A percentile compares a stretch with the other conserved stretches of the same genome.
Evolutionary conservation across 1,140 invertebrate species (phyloP).

Genomic region (Babylonia areolata): DNA sequence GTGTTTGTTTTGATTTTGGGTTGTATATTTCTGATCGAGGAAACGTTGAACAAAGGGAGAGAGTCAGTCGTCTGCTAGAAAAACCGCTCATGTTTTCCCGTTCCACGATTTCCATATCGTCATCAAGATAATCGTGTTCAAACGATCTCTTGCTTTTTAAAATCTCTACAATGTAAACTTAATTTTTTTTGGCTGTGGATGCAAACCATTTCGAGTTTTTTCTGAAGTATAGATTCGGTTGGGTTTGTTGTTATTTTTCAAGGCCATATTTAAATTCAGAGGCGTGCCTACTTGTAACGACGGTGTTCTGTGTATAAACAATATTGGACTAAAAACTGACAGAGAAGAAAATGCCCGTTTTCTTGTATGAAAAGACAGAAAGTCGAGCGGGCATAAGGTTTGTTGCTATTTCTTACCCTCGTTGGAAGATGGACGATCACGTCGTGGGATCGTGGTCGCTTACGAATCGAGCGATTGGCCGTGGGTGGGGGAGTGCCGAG

Average conservation of each 20-base stretch:
- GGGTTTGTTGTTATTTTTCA: constrained; percentile 11
- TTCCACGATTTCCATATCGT: too few species aligned
- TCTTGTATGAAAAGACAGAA: neutral
- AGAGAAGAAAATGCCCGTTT: too few species aligned
- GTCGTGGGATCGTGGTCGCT: neutral
- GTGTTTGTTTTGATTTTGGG: neutral
- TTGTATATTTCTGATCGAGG: neutral
- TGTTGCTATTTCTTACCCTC: neutral
- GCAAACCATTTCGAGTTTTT: neutral
- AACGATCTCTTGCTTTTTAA: too few species aligned
- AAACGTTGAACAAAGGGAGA: neutral
- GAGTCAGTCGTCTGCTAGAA: neutral
- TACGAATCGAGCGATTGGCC: neutral
- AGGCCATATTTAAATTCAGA: neutral
- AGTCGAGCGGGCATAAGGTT: neutral
- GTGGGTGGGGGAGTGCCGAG: constrained; percentile 2
- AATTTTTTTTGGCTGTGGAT: neutral
- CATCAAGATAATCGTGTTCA: too few species aligned
- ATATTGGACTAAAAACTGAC: too few species aligned
- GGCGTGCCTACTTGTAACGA: too few species aligned
- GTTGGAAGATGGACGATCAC: neutral
- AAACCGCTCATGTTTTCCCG: too few species aligned
- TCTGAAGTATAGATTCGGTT: neutral
- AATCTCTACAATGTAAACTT: too few species aligned
- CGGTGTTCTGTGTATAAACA: too few species aligned